Base-by-base conservation (phyloP, 2,113 vertebrate genomes). In the Grammomys surdaster region DNA sequence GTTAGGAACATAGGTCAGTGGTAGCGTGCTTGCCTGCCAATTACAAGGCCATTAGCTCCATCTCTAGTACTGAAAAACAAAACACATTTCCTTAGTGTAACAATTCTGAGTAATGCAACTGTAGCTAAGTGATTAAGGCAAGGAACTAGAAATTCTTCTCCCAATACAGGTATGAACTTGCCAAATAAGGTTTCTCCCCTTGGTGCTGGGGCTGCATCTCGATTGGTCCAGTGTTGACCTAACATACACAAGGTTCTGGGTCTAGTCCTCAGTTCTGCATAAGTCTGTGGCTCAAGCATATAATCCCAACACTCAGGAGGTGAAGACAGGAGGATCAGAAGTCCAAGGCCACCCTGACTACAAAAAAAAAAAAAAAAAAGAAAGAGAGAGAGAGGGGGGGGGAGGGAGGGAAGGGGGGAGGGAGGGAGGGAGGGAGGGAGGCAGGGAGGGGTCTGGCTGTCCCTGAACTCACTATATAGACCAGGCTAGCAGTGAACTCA, bases 341-440 rank as follows among this genome's bases (percentile, higher is more conserved):
- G 65, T n/a, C 67, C 65, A 88, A 70, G 85, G 33, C 17, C 31
- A 86, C 26, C 63, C 17, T 48, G 84, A 16, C 84, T 48, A 86
- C 43, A 24, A 60, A 16, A 40, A 58, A 22, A 6, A 26, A 46
- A 48, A 76, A 11, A 76, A 22, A 26, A 3, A 28, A 12, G 20
- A 8, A 85, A 43, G 20, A 24, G 43, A 3, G 3, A 46, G 11
- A 2, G n/a, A 75, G 9, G 24, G 31, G 16, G 7, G 43, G 3
- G 3, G 31, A 12, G 3, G 28, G 0, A 7, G 7, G 5, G 36
- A 22, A 4, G 22, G 8, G 8, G 2, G 7, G 19, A 19, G 28
- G 16, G 4, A 40, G 12, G 14, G 16, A 40, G 9, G 19, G 19
- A 40, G 9, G 16, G 56, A 17, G 6, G 14, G 6, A 16, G 20